Evolutionary conservation across 2,797 vertebrate species (phyloP).

Genomic region (Girardinus metallicus): DNA sequence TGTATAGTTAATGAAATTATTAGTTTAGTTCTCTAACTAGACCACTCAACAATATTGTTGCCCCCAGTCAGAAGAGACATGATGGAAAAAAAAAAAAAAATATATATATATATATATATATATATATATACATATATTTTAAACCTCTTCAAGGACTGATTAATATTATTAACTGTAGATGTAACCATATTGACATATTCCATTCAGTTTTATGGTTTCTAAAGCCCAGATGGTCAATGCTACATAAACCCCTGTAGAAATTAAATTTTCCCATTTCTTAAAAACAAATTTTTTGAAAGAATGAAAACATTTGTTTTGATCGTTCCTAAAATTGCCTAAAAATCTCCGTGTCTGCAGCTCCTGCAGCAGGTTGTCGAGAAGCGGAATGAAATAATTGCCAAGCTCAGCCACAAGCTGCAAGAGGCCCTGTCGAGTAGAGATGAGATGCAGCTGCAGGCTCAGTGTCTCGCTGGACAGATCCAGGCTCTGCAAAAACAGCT

Average conservation of each 20-base stretch:
- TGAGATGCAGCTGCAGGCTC: slow-evolving; percentile 83
- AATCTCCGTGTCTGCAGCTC: slow-evolving; percentile 66
- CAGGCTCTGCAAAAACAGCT: slow-evolving; percentile 84
- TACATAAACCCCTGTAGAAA: not conserved
- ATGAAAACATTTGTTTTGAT: not conserved
- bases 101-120: not conserved
- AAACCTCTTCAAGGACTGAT: not conserved
- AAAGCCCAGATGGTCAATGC: not conserved
- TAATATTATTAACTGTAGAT: not conserved
- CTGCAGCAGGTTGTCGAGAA: slow-evolving; percentile 83
- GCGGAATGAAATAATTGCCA: slow-evolving; percentile 84
- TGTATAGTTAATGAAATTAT: not conserved
- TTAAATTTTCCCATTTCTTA: not conserved
- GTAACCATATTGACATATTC: not conserved
- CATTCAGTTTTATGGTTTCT: not conserved
- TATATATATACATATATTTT: not conserved
- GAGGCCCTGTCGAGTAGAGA: slow-evolving; percentile 77
- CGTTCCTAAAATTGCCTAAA: not conserved
- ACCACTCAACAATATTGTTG: not conserved
- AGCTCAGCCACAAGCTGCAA: slow-evolving; percentile 83
- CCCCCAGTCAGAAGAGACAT: not conserved
- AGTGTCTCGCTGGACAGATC: slow-evolving; percentile 77
- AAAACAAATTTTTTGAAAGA: not conserved
- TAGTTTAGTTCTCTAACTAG: not conserved
- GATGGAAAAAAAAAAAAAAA: not conserved